These are phyloP conservation scores for Rhinichthys osculus DNA, from an alignment of 2,797 vertebrate genomes.

Conservation along the genomic window DNA sequence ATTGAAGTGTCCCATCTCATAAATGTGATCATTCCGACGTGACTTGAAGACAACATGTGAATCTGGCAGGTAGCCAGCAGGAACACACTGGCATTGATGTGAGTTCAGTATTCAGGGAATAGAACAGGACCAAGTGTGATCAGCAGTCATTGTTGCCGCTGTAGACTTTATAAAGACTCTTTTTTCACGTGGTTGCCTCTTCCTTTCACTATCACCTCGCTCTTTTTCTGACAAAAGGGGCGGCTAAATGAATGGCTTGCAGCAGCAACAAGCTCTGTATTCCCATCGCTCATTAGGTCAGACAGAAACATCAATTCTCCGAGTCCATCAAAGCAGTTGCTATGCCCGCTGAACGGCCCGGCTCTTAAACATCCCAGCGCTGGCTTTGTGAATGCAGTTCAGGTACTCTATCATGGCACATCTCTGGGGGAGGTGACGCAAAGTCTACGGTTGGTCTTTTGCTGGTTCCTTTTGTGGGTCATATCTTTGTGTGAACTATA, in stretches of 20 bases:
- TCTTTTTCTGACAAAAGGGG: conserved; percentile 34
- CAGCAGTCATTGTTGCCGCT: conserved; percentile 17
- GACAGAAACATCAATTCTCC: conserved; percentile 50
- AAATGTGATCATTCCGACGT: neutral
- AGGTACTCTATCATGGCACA: conserved; percentile 12
- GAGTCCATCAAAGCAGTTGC: conserved; percentile 19
- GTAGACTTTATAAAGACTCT: conserved; percentile 61
- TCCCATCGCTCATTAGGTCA: conserved; percentile 48
- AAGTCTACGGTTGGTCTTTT: neutral
- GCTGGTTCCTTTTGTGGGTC: neutral
- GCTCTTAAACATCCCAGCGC: conserved; percentile 31
- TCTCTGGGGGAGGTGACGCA: conserved; percentile 21
- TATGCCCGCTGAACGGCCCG: neutral
- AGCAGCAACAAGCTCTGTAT: conserved; percentile 26
- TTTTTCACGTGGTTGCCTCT: conserved; percentile 65
- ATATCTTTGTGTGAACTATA: conserved; percentile 36
- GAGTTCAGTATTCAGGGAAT: conserved; percentile 10
- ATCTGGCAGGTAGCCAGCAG: conserved; percentile 9
- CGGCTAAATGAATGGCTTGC: conserved; percentile 38
- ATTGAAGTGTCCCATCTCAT: conserved; percentile 3
- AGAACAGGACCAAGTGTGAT: neutral
- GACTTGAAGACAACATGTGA: neutral
- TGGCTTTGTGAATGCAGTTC: conserved; percentile 21
- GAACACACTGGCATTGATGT: neutral
- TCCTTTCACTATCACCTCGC: conserved; percentile 22